A percentile compares a stretch with the other conserved stretches of the same genome.
These are phyloP conservation scores for Psilopogon haemacephalus DNA, from an alignment of 2,113 vertebrate genomes.

Conservation along the genomic window DNA sequence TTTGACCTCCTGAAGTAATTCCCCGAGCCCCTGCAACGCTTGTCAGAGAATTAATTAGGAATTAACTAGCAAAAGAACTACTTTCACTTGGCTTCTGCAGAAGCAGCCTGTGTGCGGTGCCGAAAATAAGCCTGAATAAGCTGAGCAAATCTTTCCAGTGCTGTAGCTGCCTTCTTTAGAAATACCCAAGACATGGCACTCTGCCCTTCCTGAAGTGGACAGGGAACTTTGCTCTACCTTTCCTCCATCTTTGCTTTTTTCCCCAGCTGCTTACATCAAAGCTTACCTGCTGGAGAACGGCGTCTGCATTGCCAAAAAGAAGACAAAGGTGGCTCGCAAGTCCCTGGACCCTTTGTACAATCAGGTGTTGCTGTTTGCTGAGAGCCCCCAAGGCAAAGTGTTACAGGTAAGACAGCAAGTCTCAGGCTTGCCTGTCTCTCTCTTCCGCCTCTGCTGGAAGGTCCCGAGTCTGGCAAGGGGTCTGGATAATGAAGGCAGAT, in stretches of 20 bases:
- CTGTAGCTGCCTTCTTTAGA: neutral
- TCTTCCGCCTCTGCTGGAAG: neutral
- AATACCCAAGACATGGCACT: neutral
- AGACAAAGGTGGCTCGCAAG: constrained; percentile 96
- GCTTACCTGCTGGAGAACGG: constrained; percentile 97
- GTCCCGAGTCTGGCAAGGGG: neutral
- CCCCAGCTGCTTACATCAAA: constrained; percentile 95
- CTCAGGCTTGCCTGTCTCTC: neutral
- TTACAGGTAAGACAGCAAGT: constrained; percentile 84
- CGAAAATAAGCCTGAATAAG: neutral
- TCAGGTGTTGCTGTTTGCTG: constrained; percentile 95
- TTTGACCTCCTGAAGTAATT: neutral
- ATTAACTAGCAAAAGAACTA: neutral
- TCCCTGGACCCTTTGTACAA: constrained; percentile 96
- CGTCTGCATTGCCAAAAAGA: constrained; percentile 94
- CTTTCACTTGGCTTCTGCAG: neutral
- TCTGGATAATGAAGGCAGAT: neutral
- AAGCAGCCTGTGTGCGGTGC: neutral
- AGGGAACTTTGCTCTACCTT: neutral
- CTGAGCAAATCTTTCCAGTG: neutral
- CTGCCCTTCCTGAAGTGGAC: neutral
- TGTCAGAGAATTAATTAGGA: neutral
- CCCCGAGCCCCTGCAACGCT: neutral
- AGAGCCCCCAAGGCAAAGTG: constrained; percentile 95
- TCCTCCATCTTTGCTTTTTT: constrained; percentile 21